Percentiles rank a stretch among this genome's conserved stretches.
Evolutionary conservation across 64 coral and sea anemone species (phyloP).

Genomic region (Stichodactyla mertensii): DNA sequence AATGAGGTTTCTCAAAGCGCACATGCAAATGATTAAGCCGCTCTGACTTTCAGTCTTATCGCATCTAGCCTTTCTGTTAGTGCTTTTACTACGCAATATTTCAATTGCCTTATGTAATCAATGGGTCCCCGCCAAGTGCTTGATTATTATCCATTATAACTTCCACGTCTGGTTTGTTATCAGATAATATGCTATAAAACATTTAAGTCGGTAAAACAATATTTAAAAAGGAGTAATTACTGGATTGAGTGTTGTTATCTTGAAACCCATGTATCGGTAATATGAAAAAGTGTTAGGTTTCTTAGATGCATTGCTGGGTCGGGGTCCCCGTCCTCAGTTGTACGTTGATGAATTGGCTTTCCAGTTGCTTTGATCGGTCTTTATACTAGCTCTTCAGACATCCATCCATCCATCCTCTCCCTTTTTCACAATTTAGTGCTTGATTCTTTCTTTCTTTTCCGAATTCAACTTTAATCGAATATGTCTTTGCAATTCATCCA

Average conservation of each 20-base stretch:
- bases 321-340: too few relatives aligned
- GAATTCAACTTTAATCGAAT: too few relatives aligned
- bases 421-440: too few relatives aligned
- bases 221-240: neutral
- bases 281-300: too few relatives aligned
- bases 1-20: neutral
- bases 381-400: too few relatives aligned
- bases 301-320: neutral
- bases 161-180: neutral
- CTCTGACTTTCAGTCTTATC: neutral
- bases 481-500: too few relatives aligned
- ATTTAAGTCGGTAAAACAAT: conserved; percentile 4
- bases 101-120: neutral
- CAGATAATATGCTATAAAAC: neutral
- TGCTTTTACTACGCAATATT: neutral
- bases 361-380: too few relatives aligned
- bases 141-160: neutral
- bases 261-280: neutral
- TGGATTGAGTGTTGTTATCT: neutral
- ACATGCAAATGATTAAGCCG: neutral
- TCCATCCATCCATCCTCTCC: too few relatives aligned
- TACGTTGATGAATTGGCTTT: too few relatives aligned
- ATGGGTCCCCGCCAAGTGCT: neutral
- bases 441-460: too few relatives aligned
- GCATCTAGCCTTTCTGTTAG: neutral